A percentile compares a stretch with the other conserved stretches of the same genome.
These are phyloP conservation scores for Penaeus japonicus DNA, from an alignment of 1,140 invertebrate genomes.

Conservation along the genomic window DNA sequence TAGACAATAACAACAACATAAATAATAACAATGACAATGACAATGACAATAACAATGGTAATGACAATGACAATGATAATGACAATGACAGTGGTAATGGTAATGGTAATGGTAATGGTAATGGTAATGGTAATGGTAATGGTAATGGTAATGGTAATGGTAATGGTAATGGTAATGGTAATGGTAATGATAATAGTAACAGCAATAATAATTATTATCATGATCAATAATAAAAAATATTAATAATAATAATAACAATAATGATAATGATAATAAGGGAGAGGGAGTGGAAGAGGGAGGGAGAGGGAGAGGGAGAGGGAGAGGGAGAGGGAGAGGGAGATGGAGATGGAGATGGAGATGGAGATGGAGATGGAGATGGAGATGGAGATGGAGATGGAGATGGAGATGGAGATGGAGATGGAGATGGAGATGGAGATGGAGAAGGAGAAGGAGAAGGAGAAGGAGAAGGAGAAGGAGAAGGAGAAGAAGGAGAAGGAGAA, in stretches of 20 bases:
- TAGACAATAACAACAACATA: too few relatives aligned
- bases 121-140: slow-evolving; percentile 4
- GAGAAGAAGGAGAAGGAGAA: too few relatives aligned
- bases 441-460: too few relatives aligned
- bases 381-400: too few relatives aligned
- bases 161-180: neutral
- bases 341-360: neutral
- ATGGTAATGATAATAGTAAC: neutral
- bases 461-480: too few relatives aligned
- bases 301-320: neutral
- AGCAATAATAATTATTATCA: neutral
- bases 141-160: neutral
- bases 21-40: too few relatives aligned
- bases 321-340: neutral
- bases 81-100: too few relatives aligned
- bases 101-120: neutral
- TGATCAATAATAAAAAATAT: neutral
- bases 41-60: too few relatives aligned
- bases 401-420: too few relatives aligned
- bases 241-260: slow-evolving; percentile 7
- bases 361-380: too few relatives aligned
- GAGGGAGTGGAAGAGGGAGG: neutral
- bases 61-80: too few relatives aligned
- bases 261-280: neutral
- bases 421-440: too few relatives aligned